These are phyloP conservation scores for Phrynocephalus forsythii DNA, from an alignment of 2,797 vertebrate genomes.

Conservation along the genomic window DNA sequence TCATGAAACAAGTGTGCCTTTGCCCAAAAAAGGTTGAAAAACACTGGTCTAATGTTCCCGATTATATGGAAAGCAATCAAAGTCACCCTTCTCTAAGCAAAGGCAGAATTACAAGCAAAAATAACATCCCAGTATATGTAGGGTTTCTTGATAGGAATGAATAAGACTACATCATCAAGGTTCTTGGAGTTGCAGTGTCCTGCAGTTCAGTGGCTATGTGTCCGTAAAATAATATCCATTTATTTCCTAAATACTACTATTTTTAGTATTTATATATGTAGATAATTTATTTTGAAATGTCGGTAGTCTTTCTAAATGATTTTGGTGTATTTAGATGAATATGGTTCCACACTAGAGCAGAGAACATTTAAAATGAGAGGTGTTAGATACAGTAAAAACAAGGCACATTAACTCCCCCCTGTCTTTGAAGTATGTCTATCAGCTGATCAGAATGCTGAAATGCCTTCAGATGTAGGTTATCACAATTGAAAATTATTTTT, in stretches of 20 bases:
- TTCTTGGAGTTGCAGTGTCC: neutral
- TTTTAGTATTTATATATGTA: neutral
- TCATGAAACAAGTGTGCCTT: too few relatives aligned
- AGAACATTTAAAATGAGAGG: conserved; percentile 36
- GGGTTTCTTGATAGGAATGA: neutral
- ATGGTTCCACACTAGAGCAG: conserved; percentile 16
- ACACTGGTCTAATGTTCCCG: neutral
- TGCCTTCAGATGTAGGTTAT: conserved; percentile 30
- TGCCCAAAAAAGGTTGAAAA: too few relatives aligned
- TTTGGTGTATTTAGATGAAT: neutral
- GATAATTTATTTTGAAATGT: neutral
- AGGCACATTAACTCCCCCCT: neutral
- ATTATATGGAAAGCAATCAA: neutral
- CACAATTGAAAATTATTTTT: conserved; percentile 61
- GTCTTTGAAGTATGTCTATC: conserved; percentile 41
- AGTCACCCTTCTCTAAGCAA: too few relatives aligned
- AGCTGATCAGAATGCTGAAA: conserved; percentile 26
- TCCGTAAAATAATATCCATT: neutral
- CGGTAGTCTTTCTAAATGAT: conserved; percentile 16
- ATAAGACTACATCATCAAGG: neutral
- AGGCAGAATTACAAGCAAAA: neutral
- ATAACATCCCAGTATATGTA: neutral
- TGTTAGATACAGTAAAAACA: conserved; percentile 40
- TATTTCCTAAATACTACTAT: neutral
- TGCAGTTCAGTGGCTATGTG: too few relatives aligned